phyloP scores from a whole-genome alignment of 2,113 vertebrate species.

The Rhynchomys soricoides region DNA sequence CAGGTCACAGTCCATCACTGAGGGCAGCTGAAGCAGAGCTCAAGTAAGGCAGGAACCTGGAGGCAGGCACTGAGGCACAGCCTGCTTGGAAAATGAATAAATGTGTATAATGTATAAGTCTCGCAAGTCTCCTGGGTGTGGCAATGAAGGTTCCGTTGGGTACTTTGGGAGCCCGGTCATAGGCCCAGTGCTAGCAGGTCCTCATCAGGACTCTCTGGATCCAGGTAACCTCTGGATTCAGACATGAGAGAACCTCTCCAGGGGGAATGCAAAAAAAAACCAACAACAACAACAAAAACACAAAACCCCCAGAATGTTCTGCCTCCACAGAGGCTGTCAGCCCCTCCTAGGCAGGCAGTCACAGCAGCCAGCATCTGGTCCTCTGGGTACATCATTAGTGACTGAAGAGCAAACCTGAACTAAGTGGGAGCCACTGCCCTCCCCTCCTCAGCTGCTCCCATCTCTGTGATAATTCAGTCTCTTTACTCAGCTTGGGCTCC shows the following conservation, averaged over 20 bases:
- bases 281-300: not conserved
- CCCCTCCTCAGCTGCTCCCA: not conserved
- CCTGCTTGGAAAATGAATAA: not conserved
- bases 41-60: not conserved
- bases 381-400: not conserved
- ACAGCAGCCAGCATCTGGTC: not conserved
- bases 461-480: too few species aligned
- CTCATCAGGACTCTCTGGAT: not conserved
- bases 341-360: not conserved
- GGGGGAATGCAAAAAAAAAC: not conserved
- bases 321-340: not conserved
- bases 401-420: not conserved
- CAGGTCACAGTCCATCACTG: not conserved
- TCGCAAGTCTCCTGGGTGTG: not conserved
- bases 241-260: not conserved
- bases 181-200: not conserved
- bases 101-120: fast-evolving
- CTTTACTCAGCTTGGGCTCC: not conserved
- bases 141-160: not conserved
- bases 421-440: not conserved
- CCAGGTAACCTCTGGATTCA: not conserved
- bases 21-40: not conserved
- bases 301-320: not conserved
- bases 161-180: fast-evolving
- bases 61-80: not conserved